Conservation (phyloP, 1,140 invertebrate genomes). For the Anastrepha obliqua region DNA sequence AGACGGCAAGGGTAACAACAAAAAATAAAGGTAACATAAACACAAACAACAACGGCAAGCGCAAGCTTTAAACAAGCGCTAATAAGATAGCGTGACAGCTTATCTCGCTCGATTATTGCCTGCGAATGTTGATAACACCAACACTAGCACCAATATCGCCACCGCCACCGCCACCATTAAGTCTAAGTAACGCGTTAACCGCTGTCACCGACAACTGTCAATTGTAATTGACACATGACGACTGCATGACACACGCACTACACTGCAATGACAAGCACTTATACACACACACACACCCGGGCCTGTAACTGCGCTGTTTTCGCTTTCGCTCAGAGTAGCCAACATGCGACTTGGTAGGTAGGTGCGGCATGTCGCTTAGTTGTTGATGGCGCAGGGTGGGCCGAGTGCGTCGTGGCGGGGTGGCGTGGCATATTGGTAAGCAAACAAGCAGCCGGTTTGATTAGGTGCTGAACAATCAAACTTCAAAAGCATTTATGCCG, state of each 20-base stretch:
- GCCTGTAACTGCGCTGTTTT: neutral
- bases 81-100: conserved; percentile 27
- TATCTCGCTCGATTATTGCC: conserved; percentile 38
- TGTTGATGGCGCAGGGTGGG: neutral
- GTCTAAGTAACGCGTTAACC: neutral
- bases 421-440: neutral
- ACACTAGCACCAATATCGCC: neutral
- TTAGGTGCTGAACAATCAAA: conserved; percentile 55
- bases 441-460: conserved; percentile 54
- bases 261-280: neutral
- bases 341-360: neutral
- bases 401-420: neutral
- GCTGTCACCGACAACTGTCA: conserved; percentile 25
- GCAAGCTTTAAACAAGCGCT: conserved; percentile 25
- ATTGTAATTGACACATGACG: conserved; percentile 30
- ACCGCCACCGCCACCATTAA: neutral
- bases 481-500: conserved; percentile 49
- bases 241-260: neutral
- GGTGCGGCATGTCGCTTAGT: neutral
- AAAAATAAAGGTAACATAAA: neutral
- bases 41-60: neutral
- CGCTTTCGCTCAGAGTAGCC: neutral
- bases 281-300: neutral
- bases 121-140: neutral
- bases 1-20: neutral